Evolutionary conservation across 2,888 invertebrate genomes (phyloP), one percentile per base, ranked within the genome.

Genomic region (Cephonodes hylas): DNA sequence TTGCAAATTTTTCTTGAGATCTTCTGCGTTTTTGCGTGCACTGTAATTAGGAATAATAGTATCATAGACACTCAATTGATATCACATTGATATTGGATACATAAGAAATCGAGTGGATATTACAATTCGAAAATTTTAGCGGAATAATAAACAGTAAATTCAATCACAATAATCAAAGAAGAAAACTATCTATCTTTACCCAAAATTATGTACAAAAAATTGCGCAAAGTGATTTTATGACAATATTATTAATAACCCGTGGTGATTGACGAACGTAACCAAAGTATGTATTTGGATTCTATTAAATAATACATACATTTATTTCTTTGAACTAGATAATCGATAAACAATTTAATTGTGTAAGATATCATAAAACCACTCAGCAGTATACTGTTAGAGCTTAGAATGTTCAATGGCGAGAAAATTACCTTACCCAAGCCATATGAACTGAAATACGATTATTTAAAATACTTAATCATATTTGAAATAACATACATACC

Each of bases 1-100:
- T 93, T 98, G 98, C 91, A 99, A 94, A 82, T 97, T 96, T 91
- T 96, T 96, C 93, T 98, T 97, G 86, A 99, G 94, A 84, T 97
- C 97, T 89, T 97, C 96, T 66, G 97, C 96, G 93, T 97, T 98
- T 94, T 99, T 99, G 84, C 99, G 95, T 83, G 98, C 97, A 94
- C 99, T 99, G 93, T 88, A 95, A 88, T 91, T 90, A 91, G 91
- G 91, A 91, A 90, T 91, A 92, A 91, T 85, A 86, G 86, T 83
- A 91, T 92, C 91, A 92, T 86, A 91, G 92, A 90, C 86, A 91
- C 89, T 85, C 79, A 82, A 84, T 86, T 79, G 78, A 66, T 60
- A 66, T 31, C 27, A 53, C 53, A 53, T n/a, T n/a, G n/a, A n/a
- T n/a, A n/a, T n/a, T n/a, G 31, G 53, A 53, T 53, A 53, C 53